Base-by-base conservation (phyloP, 2,888 invertebrate genomes). In the Cataglyphis livida region DNA sequence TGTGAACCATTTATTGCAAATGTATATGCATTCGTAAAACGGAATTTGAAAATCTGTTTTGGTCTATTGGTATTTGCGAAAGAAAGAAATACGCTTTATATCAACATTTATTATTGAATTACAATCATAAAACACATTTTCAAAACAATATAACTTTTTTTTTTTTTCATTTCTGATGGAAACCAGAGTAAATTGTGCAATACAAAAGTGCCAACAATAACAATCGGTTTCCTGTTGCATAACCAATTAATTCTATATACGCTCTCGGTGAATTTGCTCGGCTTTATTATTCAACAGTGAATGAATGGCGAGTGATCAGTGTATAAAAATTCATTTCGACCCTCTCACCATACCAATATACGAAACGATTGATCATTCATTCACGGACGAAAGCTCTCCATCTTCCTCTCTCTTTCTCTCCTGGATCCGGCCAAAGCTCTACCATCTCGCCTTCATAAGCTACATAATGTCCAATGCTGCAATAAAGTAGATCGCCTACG, bases 401-500 rank as follows among this genome's bases (percentile, higher is more conserved):
- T 62, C 75, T 65, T 25, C 41, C 48, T 35, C 38, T 35, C 78
- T 65, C 4, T 38, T n/a, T 21, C 51, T 59, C 75, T 75, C 25
- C 48, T 65, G 59, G 28, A 76, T 66, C 21, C 41, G n/a, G 15
- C 25, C 54, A 32, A 32, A 59, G 59, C 57, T 78, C 71, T 35
- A 41, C 38, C 75, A 41, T 54, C 75, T 10, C 75, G 44, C 59
- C 74, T 66, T 85, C 87, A 83, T 88, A 87, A 87, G 85, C 88
- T 83, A 79, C 85, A 88, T 89, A 85, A 88, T 88, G 87, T 88
- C 87, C 88, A 76, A 73, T 81, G 87, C 64, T 65, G 87, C 88
- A 88, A 88, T 88, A 88, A 88, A 88, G 89, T 85, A 87, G 89
- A 87, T 87, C 87, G 85, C 85, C 83, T 87, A 82, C 64, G 71